A percentile compares a stretch with the other conserved stretches of the same genome.
Conservation (phyloP, 2,113 vertebrate genomes). For the Eupsittula cactorum region DNA sequence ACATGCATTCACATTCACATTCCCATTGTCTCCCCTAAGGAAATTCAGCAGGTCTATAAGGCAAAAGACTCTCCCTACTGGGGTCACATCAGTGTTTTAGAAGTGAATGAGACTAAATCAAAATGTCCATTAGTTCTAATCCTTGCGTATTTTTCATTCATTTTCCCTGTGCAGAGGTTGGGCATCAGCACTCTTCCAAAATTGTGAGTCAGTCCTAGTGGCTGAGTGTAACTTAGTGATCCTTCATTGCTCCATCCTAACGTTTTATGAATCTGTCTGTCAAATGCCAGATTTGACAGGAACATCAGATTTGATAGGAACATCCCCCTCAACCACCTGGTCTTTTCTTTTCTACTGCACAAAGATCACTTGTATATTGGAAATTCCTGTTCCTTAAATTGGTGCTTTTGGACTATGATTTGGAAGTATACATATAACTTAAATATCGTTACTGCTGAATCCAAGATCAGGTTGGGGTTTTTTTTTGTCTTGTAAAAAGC, state of each 20-base stretch:
- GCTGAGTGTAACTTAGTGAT: neutral
- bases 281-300: neutral
- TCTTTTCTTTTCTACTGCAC: neutral
- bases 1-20: neutral
- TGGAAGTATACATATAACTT: neutral
- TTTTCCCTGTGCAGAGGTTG: neutral
- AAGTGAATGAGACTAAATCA: neutral
- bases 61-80: neutral
- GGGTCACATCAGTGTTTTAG: neutral
- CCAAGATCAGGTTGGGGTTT: rapidly evolving
- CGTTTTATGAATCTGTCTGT: neutral
- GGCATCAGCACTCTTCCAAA: neutral
- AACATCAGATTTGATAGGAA: neutral
- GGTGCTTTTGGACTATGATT: neutral
- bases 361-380: neutral
- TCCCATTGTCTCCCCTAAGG: neutral
- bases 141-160: neutral
- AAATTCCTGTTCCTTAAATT: neutral
- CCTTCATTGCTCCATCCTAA: neutral
- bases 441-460: neutral
- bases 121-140: neutral
- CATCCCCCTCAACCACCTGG: neutral
- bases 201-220: too few relatives aligned
- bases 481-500: neutral
- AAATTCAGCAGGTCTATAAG: neutral